Evolutionary conservation across 2,797 vertebrate species (phyloP).

Genomic region (Graptemys geographica): DNA sequence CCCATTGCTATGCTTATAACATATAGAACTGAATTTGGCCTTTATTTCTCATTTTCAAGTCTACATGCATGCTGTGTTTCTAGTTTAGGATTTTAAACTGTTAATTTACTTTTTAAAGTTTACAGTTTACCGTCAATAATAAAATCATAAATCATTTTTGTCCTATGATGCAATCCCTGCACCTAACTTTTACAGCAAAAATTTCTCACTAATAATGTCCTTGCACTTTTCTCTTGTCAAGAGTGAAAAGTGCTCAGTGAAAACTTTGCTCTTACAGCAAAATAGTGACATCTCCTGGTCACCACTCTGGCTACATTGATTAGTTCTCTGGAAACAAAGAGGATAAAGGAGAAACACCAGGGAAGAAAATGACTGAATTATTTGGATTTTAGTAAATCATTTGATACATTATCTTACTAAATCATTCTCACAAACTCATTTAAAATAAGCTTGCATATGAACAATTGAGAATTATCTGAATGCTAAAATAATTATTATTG

Average conservation of each 20-base stretch:
- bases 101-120: neutral
- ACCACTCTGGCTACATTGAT: rapidly evolving
- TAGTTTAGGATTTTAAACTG: neutral
- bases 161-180: neutral
- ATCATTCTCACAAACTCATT: neutral
- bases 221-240: neutral
- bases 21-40: neutral
- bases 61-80: neutral
- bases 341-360: rapidly evolving
- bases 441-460: neutral
- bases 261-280: neutral
- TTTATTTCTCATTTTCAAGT: neutral
- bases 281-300: neutral
- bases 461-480: neutral
- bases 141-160: neutral
- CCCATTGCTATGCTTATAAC: neutral
- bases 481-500: neutral
- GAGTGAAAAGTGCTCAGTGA: neutral
- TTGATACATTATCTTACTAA: neutral
- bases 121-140: neutral
- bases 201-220: constrained; percentile 10
- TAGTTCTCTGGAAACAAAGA: neutral
- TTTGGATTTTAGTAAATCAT: neutral
- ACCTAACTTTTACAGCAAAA: constrained; percentile 42
- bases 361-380: rapidly evolving